These are phyloP conservation scores for Bombus superbus DNA, from an alignment of 1,140 invertebrate genomes.

Conservation along the genomic window DNA sequence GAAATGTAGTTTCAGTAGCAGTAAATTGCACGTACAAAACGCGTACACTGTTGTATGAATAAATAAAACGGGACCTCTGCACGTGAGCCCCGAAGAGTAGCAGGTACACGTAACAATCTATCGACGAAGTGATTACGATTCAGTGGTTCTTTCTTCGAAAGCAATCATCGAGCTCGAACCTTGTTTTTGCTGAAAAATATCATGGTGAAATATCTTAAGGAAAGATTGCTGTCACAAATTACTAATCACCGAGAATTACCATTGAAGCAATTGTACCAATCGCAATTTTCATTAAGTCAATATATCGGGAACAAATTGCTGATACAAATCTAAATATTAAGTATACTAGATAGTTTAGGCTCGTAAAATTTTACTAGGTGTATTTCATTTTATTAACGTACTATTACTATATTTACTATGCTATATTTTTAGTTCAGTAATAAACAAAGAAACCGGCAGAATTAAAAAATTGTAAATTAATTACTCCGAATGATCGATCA, in stretches of 20 bases:
- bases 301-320: too few relatives aligned
- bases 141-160: background rate
- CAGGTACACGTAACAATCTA: conserved; percentile 44
- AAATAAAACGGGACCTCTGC: conserved; percentile 66
- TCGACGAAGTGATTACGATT: conserved; percentile 28
- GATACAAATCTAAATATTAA: too few relatives aligned
- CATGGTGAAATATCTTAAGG: background rate
- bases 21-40: conserved; percentile 34
- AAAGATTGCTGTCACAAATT: background rate
- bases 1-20: conserved; percentile 41
- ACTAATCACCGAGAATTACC: too few relatives aligned
- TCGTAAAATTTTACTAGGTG: too few relatives aligned
- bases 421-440: too few relatives aligned
- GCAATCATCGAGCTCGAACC: background rate
- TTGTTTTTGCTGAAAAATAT: background rate
- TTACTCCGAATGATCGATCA: background rate
- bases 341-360: too few relatives aligned
- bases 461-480: background rate
- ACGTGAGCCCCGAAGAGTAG: conserved; percentile 68
- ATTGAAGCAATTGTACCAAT: too few relatives aligned
- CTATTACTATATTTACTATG: too few relatives aligned
- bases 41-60: conserved; percentile 40
- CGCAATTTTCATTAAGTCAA: too few relatives aligned
- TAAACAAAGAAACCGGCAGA: background rate
- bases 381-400: too few relatives aligned